phyloP scores from a whole-genome alignment of 2,888 invertebrate genomes.

The Parthenolecanium corni region DNA sequence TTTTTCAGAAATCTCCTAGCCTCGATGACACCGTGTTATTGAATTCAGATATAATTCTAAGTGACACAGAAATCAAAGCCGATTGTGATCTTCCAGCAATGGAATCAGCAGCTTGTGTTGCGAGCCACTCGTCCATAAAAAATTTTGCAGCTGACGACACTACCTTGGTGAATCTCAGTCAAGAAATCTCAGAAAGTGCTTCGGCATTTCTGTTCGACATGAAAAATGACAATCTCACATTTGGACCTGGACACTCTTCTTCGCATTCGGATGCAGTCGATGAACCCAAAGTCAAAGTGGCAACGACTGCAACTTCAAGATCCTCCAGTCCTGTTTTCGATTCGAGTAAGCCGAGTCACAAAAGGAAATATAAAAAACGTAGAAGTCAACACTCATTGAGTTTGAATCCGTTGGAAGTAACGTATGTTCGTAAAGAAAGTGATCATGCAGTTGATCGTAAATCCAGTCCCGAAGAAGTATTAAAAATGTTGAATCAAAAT shows the following conservation, averaged over 20 bases:
- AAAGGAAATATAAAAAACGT: not conserved
- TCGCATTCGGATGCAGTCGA: not conserved
- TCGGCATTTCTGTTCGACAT: slow-evolving; percentile 4
- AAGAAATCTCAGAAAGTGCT: not conserved
- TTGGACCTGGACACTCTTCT: not conserved
- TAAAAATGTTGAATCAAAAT: slow-evolving; percentile 16
- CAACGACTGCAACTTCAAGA: not conserved
- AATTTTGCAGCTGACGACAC: not conserved
- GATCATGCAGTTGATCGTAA: not conserved
- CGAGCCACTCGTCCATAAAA: too few species aligned
- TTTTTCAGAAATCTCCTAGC: too few species aligned
- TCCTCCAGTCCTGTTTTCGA: slow-evolving; percentile 13
- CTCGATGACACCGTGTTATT: too few species aligned
- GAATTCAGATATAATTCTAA: too few species aligned
- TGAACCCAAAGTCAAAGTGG: not conserved
- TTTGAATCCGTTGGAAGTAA: not conserved
- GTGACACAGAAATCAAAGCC: too few species aligned
- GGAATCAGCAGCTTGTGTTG: too few species aligned
- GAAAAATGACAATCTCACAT: not conserved
- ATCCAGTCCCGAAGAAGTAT: not conserved
- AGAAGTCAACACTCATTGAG: not conserved
- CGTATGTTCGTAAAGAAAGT: not conserved
- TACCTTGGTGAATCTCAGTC: not conserved
- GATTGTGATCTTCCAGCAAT: too few species aligned
- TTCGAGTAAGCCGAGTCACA: not conserved